Percentiles rank a stretch among this genome's conserved stretches.
phyloP scores from a whole-genome alignment of 1,140 invertebrate genomes.

The Rhyzopertha dominica region DNA sequence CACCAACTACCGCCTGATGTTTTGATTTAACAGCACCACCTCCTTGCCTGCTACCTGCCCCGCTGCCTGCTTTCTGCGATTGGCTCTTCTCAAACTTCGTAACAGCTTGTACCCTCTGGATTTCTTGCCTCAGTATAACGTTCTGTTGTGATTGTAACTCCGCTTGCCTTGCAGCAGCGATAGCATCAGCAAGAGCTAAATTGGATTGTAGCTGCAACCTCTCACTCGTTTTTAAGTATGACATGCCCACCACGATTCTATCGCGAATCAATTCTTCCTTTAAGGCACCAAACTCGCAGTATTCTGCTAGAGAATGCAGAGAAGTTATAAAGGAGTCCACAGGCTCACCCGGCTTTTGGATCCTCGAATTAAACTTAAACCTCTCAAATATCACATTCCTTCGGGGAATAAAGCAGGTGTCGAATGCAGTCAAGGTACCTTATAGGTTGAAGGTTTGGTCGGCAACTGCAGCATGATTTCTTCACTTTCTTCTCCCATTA shows the following conservation, averaged over 20 bases:
- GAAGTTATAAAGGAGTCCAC: slow-evolving; percentile 42
- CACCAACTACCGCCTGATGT: too few species aligned
- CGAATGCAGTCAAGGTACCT: slow-evolving; percentile 27
- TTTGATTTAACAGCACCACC: too few species aligned
- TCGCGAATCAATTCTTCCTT: slow-evolving; percentile 42
- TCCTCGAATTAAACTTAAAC: slow-evolving; percentile 39
- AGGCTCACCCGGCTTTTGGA: slow-evolving; percentile 34
- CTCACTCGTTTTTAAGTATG: slow-evolving; percentile 27
- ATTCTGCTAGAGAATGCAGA: slow-evolving; percentile 36
- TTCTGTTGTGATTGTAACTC: slow-evolving; percentile 24
- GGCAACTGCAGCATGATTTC: slow-evolving; percentile 24
- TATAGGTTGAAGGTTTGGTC: slow-evolving; percentile 14
- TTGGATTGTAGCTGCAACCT: slow-evolving; percentile 25
- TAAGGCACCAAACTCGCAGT: slow-evolving; percentile 40
- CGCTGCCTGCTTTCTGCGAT: neutral
- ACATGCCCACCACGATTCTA: too few species aligned
- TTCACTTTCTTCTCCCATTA: slow-evolving; percentile 34
- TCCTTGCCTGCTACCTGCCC: neutral
- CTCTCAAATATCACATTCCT: slow-evolving; percentile 42
- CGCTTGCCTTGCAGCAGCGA: slow-evolving; percentile 18
- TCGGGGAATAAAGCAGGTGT: slow-evolving; percentile 38
- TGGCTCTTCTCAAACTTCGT: neutral
- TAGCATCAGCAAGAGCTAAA: slow-evolving; percentile 24
- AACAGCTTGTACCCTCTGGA: too few species aligned
- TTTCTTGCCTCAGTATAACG: slow-evolving; percentile 5